A percentile compares a stretch with the other conserved stretches of the same genome.
Conservation (phyloP, 1,140 invertebrate genomes). For the Portunus trituberculatus region DNA sequence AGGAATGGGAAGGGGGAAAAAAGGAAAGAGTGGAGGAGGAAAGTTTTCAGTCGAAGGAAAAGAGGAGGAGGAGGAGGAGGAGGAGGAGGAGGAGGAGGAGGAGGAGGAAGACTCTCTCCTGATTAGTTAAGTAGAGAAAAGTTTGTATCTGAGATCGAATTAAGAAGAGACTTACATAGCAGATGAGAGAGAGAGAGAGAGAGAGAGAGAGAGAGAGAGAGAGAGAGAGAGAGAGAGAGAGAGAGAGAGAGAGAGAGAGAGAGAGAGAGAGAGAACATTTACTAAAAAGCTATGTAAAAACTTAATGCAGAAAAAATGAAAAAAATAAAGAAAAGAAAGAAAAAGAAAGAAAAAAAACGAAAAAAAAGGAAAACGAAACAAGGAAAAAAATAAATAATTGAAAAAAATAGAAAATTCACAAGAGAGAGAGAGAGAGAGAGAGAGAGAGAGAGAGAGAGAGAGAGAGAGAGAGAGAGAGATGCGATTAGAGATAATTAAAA, state of each 20-base stretch:
- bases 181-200: conserved; percentile 7
- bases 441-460: conserved; percentile 37
- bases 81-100: too few relatives aligned
- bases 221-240: not conserved
- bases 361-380: not conserved
- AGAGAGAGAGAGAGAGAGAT: conserved; percentile 29
- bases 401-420: not conserved
- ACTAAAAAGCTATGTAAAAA: not conserved
- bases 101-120: too few relatives aligned
- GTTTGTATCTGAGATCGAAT: too few relatives aligned
- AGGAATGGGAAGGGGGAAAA: too few relatives aligned
- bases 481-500: not conserved
- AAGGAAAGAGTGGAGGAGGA: too few relatives aligned
- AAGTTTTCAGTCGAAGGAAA: too few relatives aligned
- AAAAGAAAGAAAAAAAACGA: not conserved
- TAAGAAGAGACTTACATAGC: not conserved
- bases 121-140: too few relatives aligned
- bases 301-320: not conserved
- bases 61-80: too few relatives aligned
- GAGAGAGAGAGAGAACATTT: not conserved
- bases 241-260: not conserved
- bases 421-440: not conserved
- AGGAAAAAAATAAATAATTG: not conserved
- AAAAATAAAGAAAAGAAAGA: not conserved
- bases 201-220: conserved; percentile 8